phyloP scores from a whole-genome alignment of 2,888 invertebrate species.

The Galerucella nymphaeae region DNA sequence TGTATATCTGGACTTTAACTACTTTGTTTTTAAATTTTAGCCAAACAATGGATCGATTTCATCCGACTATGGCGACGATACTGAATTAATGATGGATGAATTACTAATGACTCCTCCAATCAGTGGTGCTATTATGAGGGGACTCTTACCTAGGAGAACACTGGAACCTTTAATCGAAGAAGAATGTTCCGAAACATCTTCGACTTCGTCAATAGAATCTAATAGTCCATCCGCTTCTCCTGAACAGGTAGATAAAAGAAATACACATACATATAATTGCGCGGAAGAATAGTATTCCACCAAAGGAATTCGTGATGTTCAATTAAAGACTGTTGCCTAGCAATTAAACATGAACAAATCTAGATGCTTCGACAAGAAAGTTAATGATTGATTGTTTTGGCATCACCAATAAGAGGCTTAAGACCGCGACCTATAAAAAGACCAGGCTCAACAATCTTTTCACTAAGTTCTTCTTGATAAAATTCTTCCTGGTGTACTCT shows the following conservation, averaged over 20 bases:
- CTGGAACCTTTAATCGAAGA: slow-evolving; percentile 87
- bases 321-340: no score
- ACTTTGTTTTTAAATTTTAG: slow-evolving; percentile 42
- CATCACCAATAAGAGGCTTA: no score
- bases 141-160: slow-evolving; percentile 78
- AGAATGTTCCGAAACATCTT: slow-evolving; percentile 77
- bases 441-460: no score
- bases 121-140: slow-evolving; percentile 77
- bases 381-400: no score
- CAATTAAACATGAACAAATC: no score
- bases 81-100: slow-evolving; percentile 85
- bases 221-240: slow-evolving; percentile 59
- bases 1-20: not conserved
- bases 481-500: no score
- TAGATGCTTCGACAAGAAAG: no score
- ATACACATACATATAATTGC: not conserved
- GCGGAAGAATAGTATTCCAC: no score
- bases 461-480: no score
- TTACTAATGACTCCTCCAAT: slow-evolving; percentile 81
- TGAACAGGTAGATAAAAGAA: slow-evolving; percentile 63
- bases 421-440: no score
- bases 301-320: no score
- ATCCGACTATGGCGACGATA: slow-evolving; percentile 79
- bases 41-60: slow-evolving; percentile 64
- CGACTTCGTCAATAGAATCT: slow-evolving; percentile 57